A percentile compares a stretch with the other conserved stretches of the same genome.
These are phyloP conservation scores for Apistogramma diplotaenia DNA, from an alignment of 2,113 vertebrate species.

Conservation along the genomic window DNA sequence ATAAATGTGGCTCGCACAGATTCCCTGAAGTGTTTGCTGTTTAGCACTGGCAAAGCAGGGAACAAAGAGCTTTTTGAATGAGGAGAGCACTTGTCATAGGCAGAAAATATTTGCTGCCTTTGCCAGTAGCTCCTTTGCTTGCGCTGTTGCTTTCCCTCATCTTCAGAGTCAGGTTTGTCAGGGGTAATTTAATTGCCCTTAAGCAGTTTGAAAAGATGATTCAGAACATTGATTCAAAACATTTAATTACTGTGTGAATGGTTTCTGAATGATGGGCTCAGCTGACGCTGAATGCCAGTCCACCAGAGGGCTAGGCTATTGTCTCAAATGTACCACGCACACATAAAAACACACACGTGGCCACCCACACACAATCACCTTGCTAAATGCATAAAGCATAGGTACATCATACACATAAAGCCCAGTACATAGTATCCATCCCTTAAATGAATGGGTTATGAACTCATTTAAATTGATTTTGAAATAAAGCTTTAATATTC, in stretches of 20 bases:
- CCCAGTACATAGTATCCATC: not conserved
- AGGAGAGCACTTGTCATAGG: constrained; percentile 89
- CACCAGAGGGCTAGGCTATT: constrained; percentile 68
- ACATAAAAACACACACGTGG: constrained; percentile 18
- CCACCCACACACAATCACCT: not conserved
- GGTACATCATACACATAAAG: not conserved
- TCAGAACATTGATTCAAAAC: constrained; percentile 95
- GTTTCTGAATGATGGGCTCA: constrained; percentile 85
- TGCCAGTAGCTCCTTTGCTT: constrained; percentile 73
- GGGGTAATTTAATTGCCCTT: constrained; percentile 97
- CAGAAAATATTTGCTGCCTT: constrained; percentile 87
- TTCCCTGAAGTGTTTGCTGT: constrained; percentile 97
- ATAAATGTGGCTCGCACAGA: constrained; percentile 82
- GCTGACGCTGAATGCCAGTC: constrained; percentile 82
- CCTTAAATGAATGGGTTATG: not conserved
- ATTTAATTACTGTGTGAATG: constrained; percentile 99
- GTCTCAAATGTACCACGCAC: constrained; percentile 32
- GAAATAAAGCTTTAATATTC: not conserved
- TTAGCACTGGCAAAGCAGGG: constrained; percentile 86
- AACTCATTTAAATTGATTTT: not conserved
- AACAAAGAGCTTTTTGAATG: constrained; percentile 92
- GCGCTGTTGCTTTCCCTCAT: constrained; percentile 65
- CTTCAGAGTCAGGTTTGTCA: constrained; percentile 91
- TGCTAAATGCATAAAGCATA: not conserved
- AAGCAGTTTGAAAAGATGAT: constrained; percentile 96